Percentiles rank a stretch among this genome's conserved stretches.
Conservation (phyloP, 1,140 invertebrate genomes). For the Macrostomum lignano region DNA sequence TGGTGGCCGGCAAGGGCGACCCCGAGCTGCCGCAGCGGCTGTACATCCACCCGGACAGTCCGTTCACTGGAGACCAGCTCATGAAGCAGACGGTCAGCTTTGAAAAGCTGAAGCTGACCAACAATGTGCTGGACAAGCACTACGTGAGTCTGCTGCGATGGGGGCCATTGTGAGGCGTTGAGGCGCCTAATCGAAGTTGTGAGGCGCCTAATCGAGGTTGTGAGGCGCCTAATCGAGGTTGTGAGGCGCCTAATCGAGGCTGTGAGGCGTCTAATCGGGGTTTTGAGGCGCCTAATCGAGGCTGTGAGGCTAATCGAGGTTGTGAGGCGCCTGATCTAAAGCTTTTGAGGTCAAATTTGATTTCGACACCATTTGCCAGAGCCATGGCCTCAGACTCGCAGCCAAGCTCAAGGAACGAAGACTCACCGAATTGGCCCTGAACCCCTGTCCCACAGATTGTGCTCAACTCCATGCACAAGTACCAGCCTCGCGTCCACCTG, state of each 20-base stretch:
- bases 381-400: no score
- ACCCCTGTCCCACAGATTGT: constrained; percentile 45
- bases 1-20: constrained; percentile 45
- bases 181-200: no score
- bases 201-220: no score
- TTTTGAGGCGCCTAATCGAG: no score
- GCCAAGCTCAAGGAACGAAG: no score
- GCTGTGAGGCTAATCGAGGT: no score
- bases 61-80: constrained; percentile 75
- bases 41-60: constrained; percentile 84
- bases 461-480: constrained; percentile 91
- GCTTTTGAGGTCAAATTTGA: neutral
- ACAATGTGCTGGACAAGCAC: constrained; percentile 93
- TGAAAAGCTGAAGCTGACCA: constrained; percentile 95
- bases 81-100: constrained; percentile 88
- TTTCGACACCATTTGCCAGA: neutral
- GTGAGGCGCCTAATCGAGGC: no score
- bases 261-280: no score
- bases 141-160: constrained; percentile 42
- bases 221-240: no score
- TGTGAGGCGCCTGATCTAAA: no score
- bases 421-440: no score
- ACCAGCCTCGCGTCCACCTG: constrained; percentile 76
- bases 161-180: no score
- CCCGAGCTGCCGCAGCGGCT: constrained; percentile 31